These are phyloP conservation scores for Aspidiotus destructor DNA, from an alignment of 2,888 invertebrate genomes.

Conservation along the genomic window DNA sequence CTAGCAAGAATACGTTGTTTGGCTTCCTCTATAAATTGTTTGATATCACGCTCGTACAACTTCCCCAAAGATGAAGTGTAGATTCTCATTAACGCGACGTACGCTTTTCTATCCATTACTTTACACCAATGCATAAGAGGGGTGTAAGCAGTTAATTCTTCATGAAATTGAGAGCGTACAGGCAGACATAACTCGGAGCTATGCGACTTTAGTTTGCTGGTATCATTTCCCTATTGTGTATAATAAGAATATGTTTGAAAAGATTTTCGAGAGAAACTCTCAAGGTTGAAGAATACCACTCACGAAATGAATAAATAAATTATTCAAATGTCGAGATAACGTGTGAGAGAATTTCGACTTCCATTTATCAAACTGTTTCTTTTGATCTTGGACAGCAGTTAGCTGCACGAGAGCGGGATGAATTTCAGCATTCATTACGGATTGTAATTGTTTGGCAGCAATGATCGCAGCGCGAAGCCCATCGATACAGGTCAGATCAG, in stretches of 20 bases:
- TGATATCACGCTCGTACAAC: conserved; percentile 77
- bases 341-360: conserved; percentile 70
- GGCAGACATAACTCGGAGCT: conserved; percentile 57
- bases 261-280: conserved; percentile 7
- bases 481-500: conserved; percentile 57
- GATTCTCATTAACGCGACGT: conserved; percentile 65
- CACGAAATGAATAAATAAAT: conserved; percentile 86
- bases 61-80: conserved; percentile 76
- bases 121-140: conserved; percentile 88
- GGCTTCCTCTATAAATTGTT: conserved; percentile 66
- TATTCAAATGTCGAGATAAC: conserved; percentile 82
- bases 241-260: conserved; percentile 10
- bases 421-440: conserved; percentile 60
- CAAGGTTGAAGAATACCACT: conserved; percentile 33
- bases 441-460: conserved; percentile 63
- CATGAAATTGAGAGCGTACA: conserved; percentile 68
- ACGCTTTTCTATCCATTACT: conserved; percentile 73
- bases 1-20: conserved; percentile 40
- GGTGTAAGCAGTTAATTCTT: conserved; percentile 74
- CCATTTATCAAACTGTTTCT: conserved; percentile 64
- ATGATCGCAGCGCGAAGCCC: conserved; percentile 55
- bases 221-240: conserved; percentile 52
- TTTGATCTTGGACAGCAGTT: conserved; percentile 71
- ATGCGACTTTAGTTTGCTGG: conserved; percentile 51
- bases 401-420: conserved; percentile 55